These are phyloP conservation scores for Rallus crepitans DNA, from an alignment of 2,797 vertebrate species.

Conservation along the genomic window DNA sequence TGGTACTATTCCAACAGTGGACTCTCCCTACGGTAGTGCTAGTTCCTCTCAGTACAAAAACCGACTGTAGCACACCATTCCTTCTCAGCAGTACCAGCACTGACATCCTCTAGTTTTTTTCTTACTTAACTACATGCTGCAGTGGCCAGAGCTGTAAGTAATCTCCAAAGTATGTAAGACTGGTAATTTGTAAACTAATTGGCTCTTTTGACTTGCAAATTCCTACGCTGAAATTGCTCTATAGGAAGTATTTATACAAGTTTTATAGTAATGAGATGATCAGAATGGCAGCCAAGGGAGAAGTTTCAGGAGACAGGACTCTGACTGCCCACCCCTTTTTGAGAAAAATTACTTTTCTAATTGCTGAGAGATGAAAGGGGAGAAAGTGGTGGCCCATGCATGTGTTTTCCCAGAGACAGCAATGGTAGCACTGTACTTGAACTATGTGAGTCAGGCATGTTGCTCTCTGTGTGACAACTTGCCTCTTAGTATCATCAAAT, in stretches of 20 bases:
- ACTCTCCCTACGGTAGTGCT: neutral
- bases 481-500: neutral
- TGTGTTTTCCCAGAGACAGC: neutral
- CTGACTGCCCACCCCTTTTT: neutral
- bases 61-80: fast-evolving
- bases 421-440: neutral
- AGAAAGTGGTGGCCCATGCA: neutral
- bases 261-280: neutral
- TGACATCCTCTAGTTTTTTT: neutral
- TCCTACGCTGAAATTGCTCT: neutral
- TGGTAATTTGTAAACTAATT: neutral
- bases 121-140: neutral
- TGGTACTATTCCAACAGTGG: neutral
- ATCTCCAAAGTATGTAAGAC: neutral
- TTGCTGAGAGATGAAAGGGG: neutral
- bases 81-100: neutral
- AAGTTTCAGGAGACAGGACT: neutral
- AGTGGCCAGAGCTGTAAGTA: neutral
- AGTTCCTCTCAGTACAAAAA: neutral
- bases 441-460: neutral
- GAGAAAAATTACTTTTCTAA: neutral
- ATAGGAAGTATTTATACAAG: neutral
- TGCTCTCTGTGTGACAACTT: neutral
- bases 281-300: neutral
- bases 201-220: conserved; percentile 32